phyloP scores from a whole-genome alignment of 2,113 vertebrate genomes.

The Xenus cinereus region DNA sequence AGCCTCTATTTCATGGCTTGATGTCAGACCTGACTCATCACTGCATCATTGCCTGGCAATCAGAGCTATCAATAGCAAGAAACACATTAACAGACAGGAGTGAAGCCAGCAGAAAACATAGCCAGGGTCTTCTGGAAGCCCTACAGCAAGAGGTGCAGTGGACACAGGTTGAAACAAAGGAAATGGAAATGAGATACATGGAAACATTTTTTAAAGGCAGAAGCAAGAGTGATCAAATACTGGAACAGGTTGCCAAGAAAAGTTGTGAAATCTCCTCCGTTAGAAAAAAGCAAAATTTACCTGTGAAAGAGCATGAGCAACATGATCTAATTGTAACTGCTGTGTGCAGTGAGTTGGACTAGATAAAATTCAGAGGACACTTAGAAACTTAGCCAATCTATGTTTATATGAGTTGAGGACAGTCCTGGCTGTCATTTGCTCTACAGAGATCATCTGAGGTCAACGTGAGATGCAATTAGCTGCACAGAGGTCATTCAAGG shows the following conservation, averaged over 20 bases:
- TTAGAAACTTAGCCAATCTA: not conserved
- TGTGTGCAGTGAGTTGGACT: not conserved
- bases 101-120: not conserved
- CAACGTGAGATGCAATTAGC: not conserved
- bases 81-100: not conserved
- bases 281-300: not conserved
- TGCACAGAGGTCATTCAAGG: not conserved
- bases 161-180: not conserved
- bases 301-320: not conserved
- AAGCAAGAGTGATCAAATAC: not conserved
- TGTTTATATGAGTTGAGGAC: not conserved
- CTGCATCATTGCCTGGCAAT: not conserved
- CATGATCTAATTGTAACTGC: not conserved
- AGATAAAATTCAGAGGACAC: not conserved
- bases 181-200: not conserved
- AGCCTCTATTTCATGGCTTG: not conserved
- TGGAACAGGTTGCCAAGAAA: not conserved
- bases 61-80: not conserved
- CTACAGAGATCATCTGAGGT: not conserved
- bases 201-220: not conserved
- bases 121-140: not conserved
- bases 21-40: not conserved
- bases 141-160: not conserved
- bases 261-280: not conserved
- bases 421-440: not conserved